Evolutionary conservation across 1,140 invertebrate genomes (phyloP), one percentile per base, ranked within the genome.

Genomic region (Vanessa tameamea): DNA sequence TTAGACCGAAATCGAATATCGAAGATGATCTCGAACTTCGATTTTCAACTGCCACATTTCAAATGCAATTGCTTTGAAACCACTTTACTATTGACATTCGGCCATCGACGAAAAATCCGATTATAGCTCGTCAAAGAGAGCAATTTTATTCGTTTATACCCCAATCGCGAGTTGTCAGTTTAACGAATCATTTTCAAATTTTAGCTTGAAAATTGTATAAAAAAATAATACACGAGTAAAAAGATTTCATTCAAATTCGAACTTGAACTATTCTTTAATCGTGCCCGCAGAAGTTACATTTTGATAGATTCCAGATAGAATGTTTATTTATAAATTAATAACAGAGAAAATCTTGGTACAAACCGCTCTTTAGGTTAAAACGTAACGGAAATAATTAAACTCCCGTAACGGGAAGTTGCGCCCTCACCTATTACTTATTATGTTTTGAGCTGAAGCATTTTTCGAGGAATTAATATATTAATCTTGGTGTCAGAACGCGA

Each of bases 81-180:
- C 53, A 57, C 9, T 23, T 57, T 11, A 23, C 53, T 8, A 57
- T 57, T 57, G 53, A 57, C 9, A 20, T 23, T 57, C 20, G 53
- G 20, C 53, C 23, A 57, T 57, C 53, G 53, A 57, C 20, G 23
- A 53, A 53, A 57, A 57, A 57, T 57, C 53, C 53, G 53, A 57
- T 57, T 57, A 57, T 57, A 9, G 12, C 9, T 57, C 23, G 16
- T 57, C 53, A 57, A 57, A 57, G 53, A 53, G 53, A 20, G 53
- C 53, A 12, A 57, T 57, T 57, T 57, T 11, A 57, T 13, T 20
- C 53, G 53, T 57, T 57, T 23, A 11, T 11, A 23, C 20, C 53
- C 53, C 16, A 13, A 23, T 57, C 20, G 50, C n/a, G n/a, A 20
- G 23, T 57, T 57, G 53, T 57, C 53, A 57, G 16, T 57, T 57